Base-by-base conservation (phyloP, 92 coral and sea anemone species). In the Zoanthus sansibaricus region DNA sequence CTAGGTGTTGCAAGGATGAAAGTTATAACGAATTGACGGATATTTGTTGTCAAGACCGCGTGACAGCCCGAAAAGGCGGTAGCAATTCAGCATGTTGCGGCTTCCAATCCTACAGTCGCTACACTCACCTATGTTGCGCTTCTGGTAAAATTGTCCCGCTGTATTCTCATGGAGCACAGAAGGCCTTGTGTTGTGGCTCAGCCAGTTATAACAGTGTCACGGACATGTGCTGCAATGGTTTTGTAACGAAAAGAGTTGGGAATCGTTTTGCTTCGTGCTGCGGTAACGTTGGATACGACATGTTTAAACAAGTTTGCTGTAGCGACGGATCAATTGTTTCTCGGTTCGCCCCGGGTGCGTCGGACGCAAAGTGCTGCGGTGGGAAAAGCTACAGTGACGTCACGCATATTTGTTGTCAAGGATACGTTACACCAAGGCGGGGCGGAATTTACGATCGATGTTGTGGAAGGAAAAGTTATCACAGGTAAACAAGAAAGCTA, bases 61-160 rank as follows among this genome's bases (percentile, higher is more conserved):
- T 89, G 72, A 47, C 77, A 9, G 32, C 21, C 10, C 79, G 70
- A 68, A 7, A 33, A 14, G 89, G 78, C 13, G 89, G 89, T 13
- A 16, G 17, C 4, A 37, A 46, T 11, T 78, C 84, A 16, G 42
- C 54, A 9, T 89, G 92, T 18, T 89, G 92, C 9, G 90, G 92
- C 13, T 18, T 10, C 61, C 70, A 75, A 30, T 54, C 82, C 8
- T 85, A 85, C 45, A 75, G 78, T 16, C 71, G 71, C 10, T 37
- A 76, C 82, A 89, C 92, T 30, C 85, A 89, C 5, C 54, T 89
- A 18, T 89, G 92, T 90, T 89, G 92, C 56, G 13, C 46, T 15
- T 15, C 51, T 21, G 55, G 73, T 9, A 85, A 52, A 16, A 33
- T 73, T 14, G 88, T 86, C 44, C 74, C 80, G 0, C 51, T 71